Evolutionary conservation across 2,888 invertebrate species (phyloP).

Genomic region (Aplocera efformata): DNA sequence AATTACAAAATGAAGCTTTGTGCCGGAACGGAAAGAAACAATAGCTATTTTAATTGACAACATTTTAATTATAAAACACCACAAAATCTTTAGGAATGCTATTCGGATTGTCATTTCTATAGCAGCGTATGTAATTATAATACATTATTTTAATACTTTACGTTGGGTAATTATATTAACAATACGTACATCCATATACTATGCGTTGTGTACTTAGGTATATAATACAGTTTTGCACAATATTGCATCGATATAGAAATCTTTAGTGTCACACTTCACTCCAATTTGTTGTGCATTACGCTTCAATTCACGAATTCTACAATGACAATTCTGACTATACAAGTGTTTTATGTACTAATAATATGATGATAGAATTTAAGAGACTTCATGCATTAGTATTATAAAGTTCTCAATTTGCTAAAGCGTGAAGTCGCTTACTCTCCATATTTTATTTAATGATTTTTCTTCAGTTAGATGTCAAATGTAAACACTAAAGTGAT

Average conservation of each 20-base stretch:
- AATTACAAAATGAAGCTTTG: constrained; percentile 24
- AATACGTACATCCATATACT: constrained; percentile 63
- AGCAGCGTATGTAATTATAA: constrained; percentile 60
- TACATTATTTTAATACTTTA: constrained; percentile 69
- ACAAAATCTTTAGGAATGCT: constrained; percentile 56
- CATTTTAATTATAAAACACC: constrained; percentile 81
- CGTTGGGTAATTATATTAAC: constrained; percentile 73
- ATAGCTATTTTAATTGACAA: constrained; percentile 70
- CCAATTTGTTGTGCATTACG: constrained; percentile 4
- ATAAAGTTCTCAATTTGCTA: too few species aligned
- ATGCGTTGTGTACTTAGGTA: constrained; percentile 47
- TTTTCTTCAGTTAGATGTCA: constrained; percentile 27
- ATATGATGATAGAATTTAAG: too few species aligned
- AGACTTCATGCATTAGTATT: too few species aligned
- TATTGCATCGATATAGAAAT: constrained; percentile 23
- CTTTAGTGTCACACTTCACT: constrained; percentile 22
- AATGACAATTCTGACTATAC: neutral
- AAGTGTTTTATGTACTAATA: too few species aligned
- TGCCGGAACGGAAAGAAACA: constrained; percentile 39
- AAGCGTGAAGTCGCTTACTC: too few species aligned
- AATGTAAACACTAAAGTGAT: constrained; percentile 32
- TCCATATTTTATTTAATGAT: neutral
- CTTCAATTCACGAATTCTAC: neutral
- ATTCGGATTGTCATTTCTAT: constrained; percentile 63
- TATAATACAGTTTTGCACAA: constrained; percentile 64